phyloP scores from a whole-genome alignment of 2,797 vertebrate genomes.

The Buceros bicornis region DNA sequence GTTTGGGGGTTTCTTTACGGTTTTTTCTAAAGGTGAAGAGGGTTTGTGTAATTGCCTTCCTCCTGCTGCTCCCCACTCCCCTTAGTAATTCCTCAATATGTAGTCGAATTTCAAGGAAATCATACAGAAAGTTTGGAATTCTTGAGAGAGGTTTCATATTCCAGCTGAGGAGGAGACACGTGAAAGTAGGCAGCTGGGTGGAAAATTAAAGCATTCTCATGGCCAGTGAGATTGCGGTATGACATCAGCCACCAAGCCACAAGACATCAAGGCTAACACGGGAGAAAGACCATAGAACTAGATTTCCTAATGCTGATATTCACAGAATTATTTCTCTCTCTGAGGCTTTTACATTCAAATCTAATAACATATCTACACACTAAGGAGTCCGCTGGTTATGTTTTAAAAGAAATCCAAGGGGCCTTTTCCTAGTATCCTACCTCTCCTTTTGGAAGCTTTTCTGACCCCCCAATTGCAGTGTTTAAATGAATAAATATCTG shows the following conservation, averaged over 20 bases:
- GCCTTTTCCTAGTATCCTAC: neutral
- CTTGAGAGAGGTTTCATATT: neutral
- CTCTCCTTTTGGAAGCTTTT: conserved; percentile 27
- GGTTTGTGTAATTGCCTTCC: neutral
- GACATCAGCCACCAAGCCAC: neutral
- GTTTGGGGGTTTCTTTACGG: neutral
- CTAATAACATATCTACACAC: neutral
- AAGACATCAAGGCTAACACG: neutral
- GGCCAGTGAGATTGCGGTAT: neutral
- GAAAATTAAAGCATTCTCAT: neutral
- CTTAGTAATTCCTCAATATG: neutral
- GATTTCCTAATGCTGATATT: neutral
- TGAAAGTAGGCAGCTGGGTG: neutral
- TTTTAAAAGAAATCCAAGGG: neutral
- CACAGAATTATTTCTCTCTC: neutral
- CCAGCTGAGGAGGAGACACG: neutral
- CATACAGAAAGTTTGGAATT: neutral
- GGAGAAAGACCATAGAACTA: neutral
- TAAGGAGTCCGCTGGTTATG: neutral
- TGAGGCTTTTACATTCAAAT: conserved; percentile 19
- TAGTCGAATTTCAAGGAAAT: conserved; percentile 26
- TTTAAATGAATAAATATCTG: conserved; percentile 15
- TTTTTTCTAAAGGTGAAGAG: neutral
- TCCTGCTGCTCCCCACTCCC: neutral
- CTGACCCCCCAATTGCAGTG: neutral